These are phyloP conservation scores for Cotesia glomerata DNA, from an alignment of 1,140 invertebrate genomes.

Conservation along the genomic window DNA sequence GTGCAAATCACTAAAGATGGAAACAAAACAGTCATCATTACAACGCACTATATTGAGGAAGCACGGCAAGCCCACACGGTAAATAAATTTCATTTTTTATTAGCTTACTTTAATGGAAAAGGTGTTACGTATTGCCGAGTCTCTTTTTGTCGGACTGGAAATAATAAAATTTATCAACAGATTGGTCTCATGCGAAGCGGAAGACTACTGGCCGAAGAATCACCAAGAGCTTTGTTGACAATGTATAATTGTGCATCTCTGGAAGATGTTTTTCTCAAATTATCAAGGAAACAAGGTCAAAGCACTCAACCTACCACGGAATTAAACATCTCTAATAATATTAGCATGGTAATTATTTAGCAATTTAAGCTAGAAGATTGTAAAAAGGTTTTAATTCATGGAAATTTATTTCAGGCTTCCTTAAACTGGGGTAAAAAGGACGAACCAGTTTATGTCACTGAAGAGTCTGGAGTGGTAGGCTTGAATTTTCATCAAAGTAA, in stretches of 20 bases:
- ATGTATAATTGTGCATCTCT: conserved; percentile 84
- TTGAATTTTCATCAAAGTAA: conserved; percentile 89
- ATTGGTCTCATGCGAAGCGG: conserved; percentile 95
- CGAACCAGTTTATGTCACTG: conserved; percentile 80
- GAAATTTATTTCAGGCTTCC: conserved; percentile 63
- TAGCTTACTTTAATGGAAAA: background rate
- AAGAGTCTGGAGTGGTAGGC: conserved; percentile 83
- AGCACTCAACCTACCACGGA: conserved; percentile 65
- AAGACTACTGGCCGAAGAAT: conserved; percentile 88
- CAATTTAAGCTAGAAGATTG: background rate
- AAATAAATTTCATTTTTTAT: conserved; percentile 49
- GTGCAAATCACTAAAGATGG: conserved; percentile 82
- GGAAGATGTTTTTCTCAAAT: conserved; percentile 93
- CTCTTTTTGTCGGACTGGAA: background rate
- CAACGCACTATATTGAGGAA: conserved; percentile 94
- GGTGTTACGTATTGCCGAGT: background rate
- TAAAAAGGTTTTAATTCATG: background rate
- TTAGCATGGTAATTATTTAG: conserved; percentile 67
- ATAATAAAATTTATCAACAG: conserved; percentile 57
- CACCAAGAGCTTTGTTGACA: conserved; percentile 81
- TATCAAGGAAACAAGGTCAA: conserved; percentile 73
- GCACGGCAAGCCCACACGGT: conserved; percentile 87
- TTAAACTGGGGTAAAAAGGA: conserved; percentile 82
- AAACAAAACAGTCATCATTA: conserved; percentile 89
- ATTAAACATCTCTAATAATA: conserved; percentile 77